phyloP scores from a whole-genome alignment of 2,113 vertebrate species.

The Peucedramus taeniatus region DNA sequence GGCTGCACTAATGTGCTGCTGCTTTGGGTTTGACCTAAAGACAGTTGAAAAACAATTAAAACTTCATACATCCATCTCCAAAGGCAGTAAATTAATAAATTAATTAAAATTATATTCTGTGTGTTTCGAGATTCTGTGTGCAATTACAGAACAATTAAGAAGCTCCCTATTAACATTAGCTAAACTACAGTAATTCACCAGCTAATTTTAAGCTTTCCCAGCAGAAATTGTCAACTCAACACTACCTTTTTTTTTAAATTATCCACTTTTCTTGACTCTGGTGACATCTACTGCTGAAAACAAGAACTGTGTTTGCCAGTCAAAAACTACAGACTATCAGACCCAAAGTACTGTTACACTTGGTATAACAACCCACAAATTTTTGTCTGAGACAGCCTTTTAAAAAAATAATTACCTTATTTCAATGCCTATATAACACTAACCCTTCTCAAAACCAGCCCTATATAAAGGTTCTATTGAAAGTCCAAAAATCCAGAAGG shows the following conservation, averaged over 20 bases:
- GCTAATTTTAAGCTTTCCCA: neutral
- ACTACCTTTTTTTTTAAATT: neutral
- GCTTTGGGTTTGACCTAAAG: constrained; percentile 79
- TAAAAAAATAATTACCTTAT: neutral
- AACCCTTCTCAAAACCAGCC: neutral
- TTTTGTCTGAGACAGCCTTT: neutral
- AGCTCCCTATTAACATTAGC: neutral
- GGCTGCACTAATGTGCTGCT: constrained; percentile 54
- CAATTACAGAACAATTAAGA: neutral
- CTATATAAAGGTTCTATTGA: neutral
- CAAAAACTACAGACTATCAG: neutral
- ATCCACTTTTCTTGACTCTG: neutral
- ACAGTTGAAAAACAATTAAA: neutral
- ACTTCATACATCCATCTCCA: neutral
- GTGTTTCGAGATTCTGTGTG: neutral
- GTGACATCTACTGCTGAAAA: constrained; percentile 44
- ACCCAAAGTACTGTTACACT: neutral
- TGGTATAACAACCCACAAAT: neutral
- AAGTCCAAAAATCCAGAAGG: neutral
- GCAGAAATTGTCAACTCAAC: neutral
- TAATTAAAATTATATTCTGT: neutral
- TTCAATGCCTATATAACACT: neutral
- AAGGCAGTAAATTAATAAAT: neutral
- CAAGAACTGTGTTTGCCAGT: neutral
- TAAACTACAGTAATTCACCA: neutral